These are phyloP conservation scores for Tetraodon nigroviridis DNA, from an alignment of 2,113 vertebrate genomes.

Conservation along the genomic window DNA sequence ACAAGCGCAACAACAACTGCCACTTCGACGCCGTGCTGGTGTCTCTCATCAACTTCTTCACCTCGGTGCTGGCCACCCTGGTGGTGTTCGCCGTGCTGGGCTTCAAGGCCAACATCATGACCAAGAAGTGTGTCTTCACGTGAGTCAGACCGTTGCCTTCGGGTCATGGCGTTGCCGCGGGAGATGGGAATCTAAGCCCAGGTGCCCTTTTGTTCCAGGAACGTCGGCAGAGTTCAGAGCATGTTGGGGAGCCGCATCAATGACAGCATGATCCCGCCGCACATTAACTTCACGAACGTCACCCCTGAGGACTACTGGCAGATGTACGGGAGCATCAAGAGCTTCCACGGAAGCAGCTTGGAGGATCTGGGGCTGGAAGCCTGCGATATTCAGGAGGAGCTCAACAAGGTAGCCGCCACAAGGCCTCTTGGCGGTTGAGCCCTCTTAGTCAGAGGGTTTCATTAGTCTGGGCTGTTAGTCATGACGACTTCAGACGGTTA, in stretches of 20 bases:
- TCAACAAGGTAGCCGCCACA: conserved; percentile 82
- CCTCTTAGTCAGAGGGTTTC: too few relatives aligned
- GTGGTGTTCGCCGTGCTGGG: conserved; percentile 98
- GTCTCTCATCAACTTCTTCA: conserved; percentile 98
- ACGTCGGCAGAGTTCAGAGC: conserved; percentile 80
- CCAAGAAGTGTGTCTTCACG: conserved; percentile 80
- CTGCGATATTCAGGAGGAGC: conserved; percentile 88
- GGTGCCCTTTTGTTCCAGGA: conserved; percentile 65
- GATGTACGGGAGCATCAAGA: conserved; percentile 70
- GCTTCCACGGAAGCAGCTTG: conserved; percentile 80
- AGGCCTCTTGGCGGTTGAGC: too few relatives aligned
- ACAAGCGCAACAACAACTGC: conserved; percentile 99
- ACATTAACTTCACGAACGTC: conserved; percentile 85
- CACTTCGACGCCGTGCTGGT: conserved; percentile 97
- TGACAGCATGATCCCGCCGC: conserved; percentile 80
- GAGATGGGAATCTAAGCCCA: background rate
- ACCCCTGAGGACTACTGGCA: conserved; percentile 83
- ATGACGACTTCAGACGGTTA: too few relatives aligned
- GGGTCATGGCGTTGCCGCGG: background rate
- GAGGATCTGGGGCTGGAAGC: conserved; percentile 76
- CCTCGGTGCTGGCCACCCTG: conserved; percentile 93
- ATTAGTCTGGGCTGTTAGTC: too few relatives aligned
- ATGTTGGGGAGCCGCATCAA: conserved; percentile 80
- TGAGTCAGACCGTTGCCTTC: conserved; percentile 51
- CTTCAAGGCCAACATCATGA: conserved; percentile 97